A percentile compares a stretch with the other conserved stretches of the same genome.
These are phyloP conservation scores for sheep (Ovis aries) DNA, from an alignment of 2,113 vertebrate species.

Conservation along the genomic window DNA sequence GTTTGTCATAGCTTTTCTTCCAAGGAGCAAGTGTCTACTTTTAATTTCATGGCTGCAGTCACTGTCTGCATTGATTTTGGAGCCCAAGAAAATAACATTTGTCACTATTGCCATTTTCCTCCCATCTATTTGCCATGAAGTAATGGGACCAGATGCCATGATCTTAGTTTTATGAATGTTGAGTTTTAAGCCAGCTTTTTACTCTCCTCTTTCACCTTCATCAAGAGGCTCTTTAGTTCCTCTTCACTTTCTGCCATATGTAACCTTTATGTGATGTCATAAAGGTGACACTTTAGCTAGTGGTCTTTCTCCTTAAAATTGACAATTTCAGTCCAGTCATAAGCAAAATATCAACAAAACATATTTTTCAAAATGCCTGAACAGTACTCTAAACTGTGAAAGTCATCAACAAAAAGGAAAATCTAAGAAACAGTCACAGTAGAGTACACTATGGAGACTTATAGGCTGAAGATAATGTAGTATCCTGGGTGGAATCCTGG, in stretches of 20 bases:
- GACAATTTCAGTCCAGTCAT: neutral
- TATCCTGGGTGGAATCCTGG: neutral
- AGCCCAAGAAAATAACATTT: neutral
- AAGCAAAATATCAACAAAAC: neutral
- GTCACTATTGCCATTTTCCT: neutral
- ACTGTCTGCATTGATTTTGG: neutral
- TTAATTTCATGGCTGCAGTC: neutral
- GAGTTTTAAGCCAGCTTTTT: neutral
- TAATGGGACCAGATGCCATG: neutral
- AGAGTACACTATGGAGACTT: neutral
- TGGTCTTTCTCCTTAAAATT: neutral
- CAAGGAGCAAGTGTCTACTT: neutral
- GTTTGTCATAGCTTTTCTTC: neutral
- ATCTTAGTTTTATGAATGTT: neutral
- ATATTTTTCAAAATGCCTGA: neutral
- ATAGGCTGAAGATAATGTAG: neutral
- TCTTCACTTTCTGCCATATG: neutral
- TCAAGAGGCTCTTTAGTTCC: neutral
- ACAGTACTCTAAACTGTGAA: neutral
- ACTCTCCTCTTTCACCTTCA: neutral
- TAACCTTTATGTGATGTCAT: neutral
- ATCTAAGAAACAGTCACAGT: neutral
- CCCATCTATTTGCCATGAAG: neutral
- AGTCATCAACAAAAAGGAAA: neutral
- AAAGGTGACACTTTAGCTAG: neutral